phyloP scores from a whole-genome alignment of 2,797 vertebrate species.

The Enteromius paludinosus region DNA sequence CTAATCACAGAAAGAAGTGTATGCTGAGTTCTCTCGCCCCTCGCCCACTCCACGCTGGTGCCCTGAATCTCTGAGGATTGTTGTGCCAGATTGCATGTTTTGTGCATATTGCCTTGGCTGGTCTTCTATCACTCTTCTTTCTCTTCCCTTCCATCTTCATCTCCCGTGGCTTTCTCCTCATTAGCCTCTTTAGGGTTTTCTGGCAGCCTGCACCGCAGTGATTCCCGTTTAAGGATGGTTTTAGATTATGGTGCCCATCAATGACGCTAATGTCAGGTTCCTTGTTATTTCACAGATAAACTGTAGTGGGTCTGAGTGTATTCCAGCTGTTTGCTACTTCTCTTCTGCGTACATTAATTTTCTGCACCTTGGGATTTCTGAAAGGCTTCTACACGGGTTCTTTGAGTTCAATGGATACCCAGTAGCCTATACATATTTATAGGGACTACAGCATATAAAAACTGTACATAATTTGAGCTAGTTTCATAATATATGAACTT shows the following conservation, averaged over 20 bases:
- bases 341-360: background rate
- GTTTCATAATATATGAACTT: too few species aligned
- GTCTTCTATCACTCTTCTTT: conserved; percentile 57
- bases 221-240: conserved; percentile 9
- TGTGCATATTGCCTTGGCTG: conserved; percentile 64
- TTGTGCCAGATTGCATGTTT: conserved; percentile 65
- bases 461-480: too few species aligned
- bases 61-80: conserved; percentile 58
- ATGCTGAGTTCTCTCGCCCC: conserved; percentile 55
- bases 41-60: conserved; percentile 57
- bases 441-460: background rate
- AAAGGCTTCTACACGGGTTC: background rate
- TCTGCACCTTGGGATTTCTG: background rate
- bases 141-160: conserved; percentile 64
- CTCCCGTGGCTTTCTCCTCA: conserved; percentile 59
- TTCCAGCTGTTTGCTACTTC: background rate
- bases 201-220: conserved; percentile 23
- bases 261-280: background rate
- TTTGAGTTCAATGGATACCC: background rate
- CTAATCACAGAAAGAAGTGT: conserved; percentile 56
- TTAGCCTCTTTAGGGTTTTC: conserved; percentile 67
- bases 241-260: conserved; percentile 18
- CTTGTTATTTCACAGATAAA: background rate
- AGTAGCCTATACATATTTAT: background rate
- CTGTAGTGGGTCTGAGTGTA: background rate